Evolutionary conservation across 2,888 invertebrate genomes (phyloP), one percentile per base, ranked within the genome.

Genomic region (Gymnosoma rotundatum): DNA sequence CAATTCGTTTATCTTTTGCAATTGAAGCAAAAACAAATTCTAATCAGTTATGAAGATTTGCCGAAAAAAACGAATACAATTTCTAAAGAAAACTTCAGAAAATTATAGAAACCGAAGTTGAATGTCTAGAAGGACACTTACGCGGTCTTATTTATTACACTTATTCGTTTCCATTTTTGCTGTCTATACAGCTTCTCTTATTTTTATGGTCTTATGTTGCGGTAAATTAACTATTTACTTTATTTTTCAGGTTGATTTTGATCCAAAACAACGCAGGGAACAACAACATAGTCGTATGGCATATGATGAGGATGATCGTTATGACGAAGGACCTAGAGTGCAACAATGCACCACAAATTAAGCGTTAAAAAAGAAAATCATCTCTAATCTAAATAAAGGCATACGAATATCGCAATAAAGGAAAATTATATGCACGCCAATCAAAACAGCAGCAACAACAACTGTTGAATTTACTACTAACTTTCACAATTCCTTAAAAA

Each of bases 301-400:
- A 0, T 96, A 96, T 88, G 95, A 96, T 72, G 97, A 98, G 89
- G 96, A 96, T 86, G 97, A 97, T 86, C 95, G 95, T 69, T 94
- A 95, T 25, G 90, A 91, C 73, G 93, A 93, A 69, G 94, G 95
- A 56, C 94, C 95, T 84, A 94, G 95, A 88, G 94, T 94, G 90
- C 95, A 95, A 89, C 97, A 97, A 91, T 97, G 97, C 93, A 95
- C 96, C 89, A 95, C 96, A 85, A 94, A 95, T 92, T 96, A 95
- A 93, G 89, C 90, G 87, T 69, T 83, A 80, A 75, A 58, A 69
- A 80, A 50, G 5, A 61, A 45, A 36, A 1, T 32, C 32, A 32
- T 32, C 32, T 32, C 32, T 32, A 5, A 32, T 32, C 32, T 32
- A 5, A 32, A 32, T 25, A 63, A 50, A 45, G 36, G 52, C 63